These are phyloP conservation scores for Timema cristinae DNA, from an alignment of 2,888 invertebrate genomes.

Conservation along the genomic window DNA sequence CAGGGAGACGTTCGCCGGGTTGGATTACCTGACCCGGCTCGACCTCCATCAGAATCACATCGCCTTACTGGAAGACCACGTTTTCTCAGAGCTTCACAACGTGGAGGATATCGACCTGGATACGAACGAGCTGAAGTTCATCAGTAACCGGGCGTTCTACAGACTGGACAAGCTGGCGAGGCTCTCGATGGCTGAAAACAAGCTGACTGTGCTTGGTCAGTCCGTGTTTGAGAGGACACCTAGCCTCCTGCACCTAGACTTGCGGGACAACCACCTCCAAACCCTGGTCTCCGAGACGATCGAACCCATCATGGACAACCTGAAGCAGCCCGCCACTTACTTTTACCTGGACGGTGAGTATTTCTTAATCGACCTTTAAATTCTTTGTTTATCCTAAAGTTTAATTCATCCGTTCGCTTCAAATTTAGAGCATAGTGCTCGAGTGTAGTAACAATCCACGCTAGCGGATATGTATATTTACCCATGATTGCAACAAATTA, in stretches of 20 bases:
- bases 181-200: conserved; percentile 71
- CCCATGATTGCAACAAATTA: too few relatives aligned
- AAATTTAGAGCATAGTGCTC: too few relatives aligned
- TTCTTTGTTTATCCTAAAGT: too few relatives aligned
- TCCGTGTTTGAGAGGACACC: conserved; percentile 70
- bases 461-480: too few relatives aligned
- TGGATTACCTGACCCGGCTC: conserved; percentile 67
- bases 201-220: conserved; percentile 64
- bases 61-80: conserved; percentile 72
- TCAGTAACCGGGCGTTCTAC: conserved; percentile 72
- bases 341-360: conserved; percentile 73
- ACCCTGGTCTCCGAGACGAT: conserved; percentile 73
- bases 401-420: too few relatives aligned
- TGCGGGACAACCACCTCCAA: conserved; percentile 71
- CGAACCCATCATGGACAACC: conserved; percentile 71
- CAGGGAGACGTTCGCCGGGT: conserved; percentile 71
- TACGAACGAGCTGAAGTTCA: conserved; percentile 54
- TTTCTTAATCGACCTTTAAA: neutral
- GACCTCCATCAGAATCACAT: conserved; percentile 72
- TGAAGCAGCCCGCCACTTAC: conserved; percentile 69
- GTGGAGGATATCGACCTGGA: conserved; percentile 63
- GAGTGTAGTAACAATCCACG: too few relatives aligned
- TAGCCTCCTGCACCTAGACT: conserved; percentile 67
- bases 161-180: conserved; percentile 68
- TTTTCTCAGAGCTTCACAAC: conserved; percentile 74